Base-by-base conservation (phyloP, 2,797 vertebrate species). In the Lacerta bilineata region DNA sequence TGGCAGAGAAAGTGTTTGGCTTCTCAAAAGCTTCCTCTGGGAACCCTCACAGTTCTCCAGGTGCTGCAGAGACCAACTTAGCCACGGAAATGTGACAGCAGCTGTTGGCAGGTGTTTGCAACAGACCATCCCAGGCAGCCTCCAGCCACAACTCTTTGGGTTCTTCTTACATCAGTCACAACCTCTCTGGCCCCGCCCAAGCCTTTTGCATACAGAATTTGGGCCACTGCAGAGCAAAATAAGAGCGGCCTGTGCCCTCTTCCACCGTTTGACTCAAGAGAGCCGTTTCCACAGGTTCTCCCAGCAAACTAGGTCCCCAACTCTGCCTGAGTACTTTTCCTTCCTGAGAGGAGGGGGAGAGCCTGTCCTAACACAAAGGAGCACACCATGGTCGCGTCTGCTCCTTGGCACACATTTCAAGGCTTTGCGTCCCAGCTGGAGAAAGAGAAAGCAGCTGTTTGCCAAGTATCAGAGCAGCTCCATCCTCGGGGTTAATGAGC, bases 31-130 rank as follows among this genome's bases (percentile, higher is more conserved):
- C 50, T 87, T 68, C 88, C 39, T 0, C 3, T 64, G 75, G 2
- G 50, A 61, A 75, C 86, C 1, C 7, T 90, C 80, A 86, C 72
- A 75, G 89, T 80, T 79, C 90, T 80, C 3, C 0, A 82, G 80
- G 84, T 68, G 69, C 86, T 87, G 76, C 75, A 1, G 91, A 83
- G 87, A 92, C 93, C 93, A 94, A 90, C 93, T 93, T 80, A 93
- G 92, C 90, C 89, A 93, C 88, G 91, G 86, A 68, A 88, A 83
- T 43, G 92, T 90, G 68, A 80, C 78, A n/a, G n/a, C 39, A 8
- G 29, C 0, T 0, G 11, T 13, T 1, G n/a, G 55, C 13, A 27
- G 25, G 64, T 17, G 25, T 36, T 9, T 4, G 18, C 3, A 59
- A n/a, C 5, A 3, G 11, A 36, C 4, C 39, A 88, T 85, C 8